These are phyloP conservation scores for Bathynomus jamesi DNA, from an alignment of 1,140 invertebrate species.

Conservation along the genomic window DNA sequence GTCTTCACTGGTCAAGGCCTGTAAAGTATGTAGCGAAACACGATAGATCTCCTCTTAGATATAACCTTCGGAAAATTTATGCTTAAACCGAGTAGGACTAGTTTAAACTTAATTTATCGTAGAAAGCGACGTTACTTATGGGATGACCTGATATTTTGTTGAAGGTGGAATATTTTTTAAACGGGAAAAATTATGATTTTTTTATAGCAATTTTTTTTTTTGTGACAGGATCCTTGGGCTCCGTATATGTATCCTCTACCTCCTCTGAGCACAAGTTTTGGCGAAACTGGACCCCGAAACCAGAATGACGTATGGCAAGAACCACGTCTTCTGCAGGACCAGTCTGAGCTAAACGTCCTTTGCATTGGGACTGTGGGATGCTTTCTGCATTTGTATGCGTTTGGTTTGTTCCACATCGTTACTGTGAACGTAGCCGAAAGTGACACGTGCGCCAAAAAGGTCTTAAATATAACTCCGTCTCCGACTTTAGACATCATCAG, in stretches of 20 bases:
- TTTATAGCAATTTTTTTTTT: no score
- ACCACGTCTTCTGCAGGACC: conserved; percentile 54
- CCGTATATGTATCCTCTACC: conserved; percentile 52
- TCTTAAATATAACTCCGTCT: conserved; percentile 42
- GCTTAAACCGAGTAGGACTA: no score
- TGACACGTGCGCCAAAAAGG: conserved; percentile 24
- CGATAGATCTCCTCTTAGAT: no score
- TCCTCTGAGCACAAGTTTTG: conserved; percentile 52
- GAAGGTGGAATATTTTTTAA: no score
- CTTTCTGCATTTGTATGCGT: conserved; percentile 64
- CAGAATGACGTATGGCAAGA: conserved; percentile 56
- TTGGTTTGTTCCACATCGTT: conserved; percentile 73
- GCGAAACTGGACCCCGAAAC: conserved; percentile 45
- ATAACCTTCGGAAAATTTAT: no score
- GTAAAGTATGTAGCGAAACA: no score
- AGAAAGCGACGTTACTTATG: no score
- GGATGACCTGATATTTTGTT: no score
- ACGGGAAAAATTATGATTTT: no score
- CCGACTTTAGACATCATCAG: conserved; percentile 45
- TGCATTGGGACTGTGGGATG: conserved; percentile 66
- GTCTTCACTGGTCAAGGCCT: no score
- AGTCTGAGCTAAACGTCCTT: conserved; percentile 65
- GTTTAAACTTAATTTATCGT: no score
- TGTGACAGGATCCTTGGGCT: background rate
- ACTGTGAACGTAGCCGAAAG: conserved; percentile 53